These are phyloP conservation scores for Cisticola juncidis DNA, from an alignment of 2,113 vertebrate genomes.

Conservation along the genomic window DNA sequence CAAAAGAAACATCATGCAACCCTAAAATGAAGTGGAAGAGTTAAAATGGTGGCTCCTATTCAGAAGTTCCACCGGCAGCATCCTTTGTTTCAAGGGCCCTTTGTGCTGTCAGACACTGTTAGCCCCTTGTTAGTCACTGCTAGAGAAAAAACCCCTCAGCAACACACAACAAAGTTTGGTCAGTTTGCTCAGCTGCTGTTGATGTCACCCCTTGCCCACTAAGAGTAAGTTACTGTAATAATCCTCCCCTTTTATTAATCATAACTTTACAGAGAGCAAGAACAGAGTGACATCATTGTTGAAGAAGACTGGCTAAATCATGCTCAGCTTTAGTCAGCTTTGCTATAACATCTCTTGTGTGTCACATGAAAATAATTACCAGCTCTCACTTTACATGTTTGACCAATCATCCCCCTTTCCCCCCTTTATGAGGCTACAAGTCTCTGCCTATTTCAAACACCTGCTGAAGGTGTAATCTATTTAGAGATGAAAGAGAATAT, in stretches of 20 bases:
- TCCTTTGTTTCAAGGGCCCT: slow-evolving; percentile 62
- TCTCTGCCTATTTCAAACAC: slow-evolving; percentile 43
- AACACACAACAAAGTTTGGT: slow-evolving; percentile 65
- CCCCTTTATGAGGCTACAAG: not conserved
- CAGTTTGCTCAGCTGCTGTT: slow-evolving; percentile 82
- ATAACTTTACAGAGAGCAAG: slow-evolving; percentile 75
- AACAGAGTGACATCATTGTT: slow-evolving; percentile 72
- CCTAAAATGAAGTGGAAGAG: slow-evolving; percentile 12
- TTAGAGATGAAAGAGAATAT: slow-evolving; percentile 11
- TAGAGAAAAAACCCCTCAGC: not conserved
- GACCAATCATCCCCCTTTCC: slow-evolving; percentile 43
- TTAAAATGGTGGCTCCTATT: slow-evolving; percentile 49
- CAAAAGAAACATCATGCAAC: not conserved
- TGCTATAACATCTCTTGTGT: slow-evolving; percentile 68
- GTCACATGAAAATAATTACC: slow-evolving; percentile 75
- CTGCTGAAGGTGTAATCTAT: slow-evolving; percentile 43
- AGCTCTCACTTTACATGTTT: slow-evolving; percentile 65
- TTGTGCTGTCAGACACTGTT: slow-evolving; percentile 70
- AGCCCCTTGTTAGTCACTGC: slow-evolving; percentile 73
- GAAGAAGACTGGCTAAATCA: slow-evolving; percentile 70
- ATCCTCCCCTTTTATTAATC: slow-evolving; percentile 77
- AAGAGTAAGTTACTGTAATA: slow-evolving; percentile 80
- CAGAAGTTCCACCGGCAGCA: slow-evolving; percentile 33
- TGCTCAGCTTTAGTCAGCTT: slow-evolving; percentile 73
- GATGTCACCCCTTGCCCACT: slow-evolving; percentile 74